Evolutionary conservation across 1,140 invertebrate genomes (phyloP).

Genomic region (Caenorhabditis inopinata): DNA sequence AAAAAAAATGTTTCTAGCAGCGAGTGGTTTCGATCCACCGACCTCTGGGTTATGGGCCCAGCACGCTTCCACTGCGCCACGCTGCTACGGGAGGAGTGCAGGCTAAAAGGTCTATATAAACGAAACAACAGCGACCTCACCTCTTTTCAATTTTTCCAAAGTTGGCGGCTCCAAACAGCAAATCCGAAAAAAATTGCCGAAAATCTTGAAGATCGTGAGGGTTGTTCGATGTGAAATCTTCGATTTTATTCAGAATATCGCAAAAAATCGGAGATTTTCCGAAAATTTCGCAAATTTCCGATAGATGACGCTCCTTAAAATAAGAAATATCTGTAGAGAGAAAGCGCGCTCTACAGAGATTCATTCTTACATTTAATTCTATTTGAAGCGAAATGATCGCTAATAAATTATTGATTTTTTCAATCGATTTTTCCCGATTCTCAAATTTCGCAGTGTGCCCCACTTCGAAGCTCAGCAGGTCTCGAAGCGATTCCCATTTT

Average conservation of each 20-base stretch:
- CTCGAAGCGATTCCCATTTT: not conserved
- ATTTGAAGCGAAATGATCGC: not conserved
- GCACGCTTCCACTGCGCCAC: slow-evolving; percentile 85
- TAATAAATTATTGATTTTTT: not conserved
- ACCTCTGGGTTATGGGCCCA: slow-evolving; percentile 97
- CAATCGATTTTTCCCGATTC: too few species aligned
- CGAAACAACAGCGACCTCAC: too few species aligned
- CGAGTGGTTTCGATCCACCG: slow-evolving; percentile 92
- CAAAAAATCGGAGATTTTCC: not conserved
- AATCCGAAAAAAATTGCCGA: not conserved
- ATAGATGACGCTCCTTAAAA: not conserved
- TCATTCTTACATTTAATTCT: not conserved
- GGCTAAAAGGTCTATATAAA: too few species aligned
- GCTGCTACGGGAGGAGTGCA: not conserved
- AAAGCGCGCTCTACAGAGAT: not conserved
- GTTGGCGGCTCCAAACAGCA: too few species aligned
- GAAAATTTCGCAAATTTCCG: not conserved
- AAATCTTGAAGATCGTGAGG: not conserved
- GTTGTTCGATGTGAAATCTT: too few species aligned
- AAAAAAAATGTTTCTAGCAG: too few species aligned
- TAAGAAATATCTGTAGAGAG: too few species aligned
- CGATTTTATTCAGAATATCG: not conserved
- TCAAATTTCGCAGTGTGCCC: not conserved
- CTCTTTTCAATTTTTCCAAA: too few species aligned
- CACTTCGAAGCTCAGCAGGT: not conserved